Base-by-base conservation (phyloP, 2,113 vertebrate genomes). In the Charina bottae region DNA sequence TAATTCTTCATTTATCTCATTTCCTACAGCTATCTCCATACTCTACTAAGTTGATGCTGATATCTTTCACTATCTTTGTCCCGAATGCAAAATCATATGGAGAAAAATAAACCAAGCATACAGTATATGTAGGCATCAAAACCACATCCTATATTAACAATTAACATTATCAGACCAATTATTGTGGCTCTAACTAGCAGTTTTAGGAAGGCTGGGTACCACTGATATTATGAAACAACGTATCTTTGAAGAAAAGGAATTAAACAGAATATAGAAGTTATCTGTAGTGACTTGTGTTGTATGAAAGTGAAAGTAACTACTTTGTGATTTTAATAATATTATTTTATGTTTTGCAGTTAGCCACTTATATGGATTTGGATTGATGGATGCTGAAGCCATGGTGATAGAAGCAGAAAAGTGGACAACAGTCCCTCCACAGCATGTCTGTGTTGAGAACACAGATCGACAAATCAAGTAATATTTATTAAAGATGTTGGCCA, bases 331-430 rank as follows among this genome's bases (percentile, higher is more conserved):
- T 96, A 84, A 93, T 88, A 90, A 28, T 89, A 94, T 24, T 97
- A 42, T 95, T 78, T 96, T 95, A 53, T 93, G 42, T 93, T 89
- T 94, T 90, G 6, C 96, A 99, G 99, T 99, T 97, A 99, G 99
- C 97, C 99, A 99, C 91, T 97, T 99, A 55, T 99, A 99, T 92
- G 99, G 99, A 95, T 99, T 99, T 94, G 99, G 99, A 93, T 97
- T 99, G 95, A 99, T 99, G 99, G 99, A 99, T 85, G 99, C 99
- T 0, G 99, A 99, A 97, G 99, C 99, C 49, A 99, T 99, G 99
- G 99, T 99, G 96, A 98, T 98, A 97, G 99, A 99, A 96, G 99
- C 99, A 0, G 99, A 99, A 96, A 98, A 98, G 93, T 99, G 99
- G 99, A 99, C 98, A 94, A 98, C 98, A 0, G 99, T 99, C 11